Base-by-base conservation (phyloP, 2,797 vertebrate species). In the Malacoraja senta region DNA sequence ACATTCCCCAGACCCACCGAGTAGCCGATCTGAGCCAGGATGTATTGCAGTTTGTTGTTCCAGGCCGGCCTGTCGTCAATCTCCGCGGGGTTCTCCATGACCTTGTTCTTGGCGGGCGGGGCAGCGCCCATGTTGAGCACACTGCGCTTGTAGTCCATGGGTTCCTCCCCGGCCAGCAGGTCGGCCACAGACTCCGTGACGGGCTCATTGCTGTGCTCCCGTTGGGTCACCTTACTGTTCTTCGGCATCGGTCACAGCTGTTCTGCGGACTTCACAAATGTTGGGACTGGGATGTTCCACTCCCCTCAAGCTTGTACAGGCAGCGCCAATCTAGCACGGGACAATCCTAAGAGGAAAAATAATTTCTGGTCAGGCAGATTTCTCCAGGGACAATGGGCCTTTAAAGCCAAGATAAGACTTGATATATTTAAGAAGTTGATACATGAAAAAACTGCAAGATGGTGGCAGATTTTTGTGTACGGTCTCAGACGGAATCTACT, bases 41-140 rank as follows among this genome's bases (percentile, higher is more conserved):
- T 99, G 96, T 99, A 99, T 96, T 99, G 97, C 93, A 99, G 94
- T 93, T 99, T 99, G 96, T 96, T 99, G 96, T 99, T 99, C 99
- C 99, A 99, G 0, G 98, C 98, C 0, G 99, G 99, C 26, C 98
- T 95, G 81, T 98, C 98, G 58, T 99, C 98, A 93, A 96, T 96
- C 0, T 98, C 98, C 81, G 97, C 96, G 35, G 97, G 97, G 38
- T 98, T 96, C 0, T 96, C 94, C 81, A 93, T 95, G 7, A 95
- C 94, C 95, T 98, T 94, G 95, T 94, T 96, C 94, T 95, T 96
- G 93, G 94, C 94, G 95, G 97, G 38, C 65, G 96, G 6, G 94
- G 96, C 95, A 0, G 96, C 97, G 0, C 95, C 96, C 95, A 99
- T 97, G 0, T 98, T 98, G 95, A 99, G 97, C 95, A 97, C 95